Conservation (phyloP, 2,888 invertebrate genomes). For the Xiphydria camelus region DNA sequence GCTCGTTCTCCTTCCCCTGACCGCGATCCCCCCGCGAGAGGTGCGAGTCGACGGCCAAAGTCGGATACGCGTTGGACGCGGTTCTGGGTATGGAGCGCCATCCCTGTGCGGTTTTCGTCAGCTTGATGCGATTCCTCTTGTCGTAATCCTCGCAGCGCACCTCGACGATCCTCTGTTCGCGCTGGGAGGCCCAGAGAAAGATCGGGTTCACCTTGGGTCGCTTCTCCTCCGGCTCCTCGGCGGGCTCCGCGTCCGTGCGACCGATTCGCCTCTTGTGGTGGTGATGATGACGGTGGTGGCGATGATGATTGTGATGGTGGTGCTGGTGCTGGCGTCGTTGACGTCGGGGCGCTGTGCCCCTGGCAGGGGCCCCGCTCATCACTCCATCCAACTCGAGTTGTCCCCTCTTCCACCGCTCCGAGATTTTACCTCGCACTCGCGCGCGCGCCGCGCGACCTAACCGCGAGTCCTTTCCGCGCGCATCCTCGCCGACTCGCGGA, state of each 20-base stretch:
- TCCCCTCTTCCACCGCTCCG: conserved; percentile 19
- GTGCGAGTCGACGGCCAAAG: conserved; percentile 10
- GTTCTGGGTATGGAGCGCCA: conserved; percentile 84
- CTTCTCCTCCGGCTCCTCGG: conserved; percentile 57
- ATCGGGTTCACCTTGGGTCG: conserved; percentile 76
- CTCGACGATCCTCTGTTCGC: conserved; percentile 78
- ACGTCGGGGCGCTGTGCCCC: conserved; percentile 55
- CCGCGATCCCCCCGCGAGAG: not conserved
- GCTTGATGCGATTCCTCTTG: conserved; percentile 79
- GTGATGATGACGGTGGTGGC: conserved; percentile 36
- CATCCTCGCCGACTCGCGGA: no score
- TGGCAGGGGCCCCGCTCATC: conserved; percentile 56
- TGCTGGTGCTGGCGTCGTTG: conserved; percentile 48
- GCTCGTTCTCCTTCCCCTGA: conserved; percentile 1
- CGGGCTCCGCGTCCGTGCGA: conserved; percentile 26
- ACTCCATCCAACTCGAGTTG: conserved; percentile 52
- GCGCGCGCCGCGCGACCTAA: no score
- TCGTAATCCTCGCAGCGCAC: conserved; percentile 88
- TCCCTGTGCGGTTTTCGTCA: conserved; percentile 79
- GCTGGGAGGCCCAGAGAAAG: conserved; percentile 83
- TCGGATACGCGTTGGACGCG: conserved; percentile 55
- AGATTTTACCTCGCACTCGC: no score
- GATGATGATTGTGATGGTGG: conserved; percentile 39
- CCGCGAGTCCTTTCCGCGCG: no score
- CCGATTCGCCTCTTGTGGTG: conserved; percentile 21